Percentiles rank a stretch among this genome's conserved stretches.
phyloP scores from a whole-genome alignment of 2,797 vertebrate genomes.

The Megalops cyprinoides region DNA sequence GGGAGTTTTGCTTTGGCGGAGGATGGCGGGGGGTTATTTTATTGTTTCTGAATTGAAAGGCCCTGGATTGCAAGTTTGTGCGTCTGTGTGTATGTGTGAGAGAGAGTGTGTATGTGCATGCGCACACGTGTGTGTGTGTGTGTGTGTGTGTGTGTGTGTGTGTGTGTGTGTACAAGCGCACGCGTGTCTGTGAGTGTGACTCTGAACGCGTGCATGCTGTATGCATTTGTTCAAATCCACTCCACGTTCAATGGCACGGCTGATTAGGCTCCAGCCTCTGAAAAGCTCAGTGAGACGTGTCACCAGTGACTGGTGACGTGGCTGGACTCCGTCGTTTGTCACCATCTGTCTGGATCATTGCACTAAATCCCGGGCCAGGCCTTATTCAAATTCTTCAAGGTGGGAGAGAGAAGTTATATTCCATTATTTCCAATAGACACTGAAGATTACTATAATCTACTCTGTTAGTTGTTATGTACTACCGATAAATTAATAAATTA shows the following conservation, averaged over 20 bases:
- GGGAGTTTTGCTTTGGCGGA: conserved; percentile 39
- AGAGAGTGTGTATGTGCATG: neutral
- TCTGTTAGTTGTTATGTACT: too few species aligned
- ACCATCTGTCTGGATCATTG: neutral
- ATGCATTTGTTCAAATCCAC: neutral
- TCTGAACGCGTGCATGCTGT: neutral
- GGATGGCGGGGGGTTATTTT: conserved; percentile 27
- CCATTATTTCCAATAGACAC: neutral
- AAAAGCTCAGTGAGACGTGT: neutral
- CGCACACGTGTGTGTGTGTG: neutral
- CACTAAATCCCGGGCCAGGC: neutral
- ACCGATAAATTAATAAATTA: too few species aligned
- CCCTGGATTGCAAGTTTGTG: neutral
- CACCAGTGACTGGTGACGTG: neutral
- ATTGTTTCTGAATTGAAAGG: too few species aligned
- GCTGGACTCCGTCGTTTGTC: neutral
- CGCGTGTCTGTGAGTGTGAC: neutral
- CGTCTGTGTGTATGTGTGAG: neutral
- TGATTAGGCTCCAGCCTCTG: conserved; percentile 10
- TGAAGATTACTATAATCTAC: too few species aligned
- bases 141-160: neutral
- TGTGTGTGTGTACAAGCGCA: neutral
- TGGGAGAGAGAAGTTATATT: too few species aligned
- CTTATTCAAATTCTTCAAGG: neutral
- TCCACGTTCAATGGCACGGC: neutral